phyloP scores from a whole-genome alignment of 2,113 vertebrate species.

The Ia io region DNA sequence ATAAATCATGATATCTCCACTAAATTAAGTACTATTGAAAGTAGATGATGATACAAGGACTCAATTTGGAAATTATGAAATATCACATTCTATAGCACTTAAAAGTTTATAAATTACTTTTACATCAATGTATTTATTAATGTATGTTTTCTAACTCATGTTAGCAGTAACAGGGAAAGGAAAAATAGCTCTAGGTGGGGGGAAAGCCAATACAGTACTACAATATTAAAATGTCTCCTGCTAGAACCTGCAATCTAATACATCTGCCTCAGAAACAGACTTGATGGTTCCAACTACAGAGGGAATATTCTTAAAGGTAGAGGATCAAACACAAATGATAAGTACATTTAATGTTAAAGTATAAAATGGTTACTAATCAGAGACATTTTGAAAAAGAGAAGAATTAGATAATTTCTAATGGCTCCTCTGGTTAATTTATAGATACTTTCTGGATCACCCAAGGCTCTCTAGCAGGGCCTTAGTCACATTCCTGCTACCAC shows the following conservation, averaged over 20 bases:
- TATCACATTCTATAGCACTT: background rate
- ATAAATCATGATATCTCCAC: background rate
- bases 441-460: background rate
- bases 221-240: background rate
- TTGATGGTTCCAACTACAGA: background rate
- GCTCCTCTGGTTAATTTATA: background rate
- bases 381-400: conserved; percentile 26
- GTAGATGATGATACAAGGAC: background rate
- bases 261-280: conserved; percentile 4
- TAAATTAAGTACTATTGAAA: conserved; percentile 25
- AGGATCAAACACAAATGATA: conserved; percentile 2
- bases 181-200: background rate
- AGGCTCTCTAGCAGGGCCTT: background rate
- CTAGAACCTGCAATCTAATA: background rate
- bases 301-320: background rate
- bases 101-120: conserved; percentile 37
- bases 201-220: background rate
- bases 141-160: background rate
- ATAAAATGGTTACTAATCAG: background rate
- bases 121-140: background rate
- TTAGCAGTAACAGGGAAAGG: background rate
- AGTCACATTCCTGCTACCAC: background rate
- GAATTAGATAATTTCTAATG: background rate
- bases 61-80: conserved; percentile 19
- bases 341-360: background rate